Base-by-base conservation (phyloP, 2,113 vertebrate genomes). In the Cryptomyrus ogoouensis region DNA sequence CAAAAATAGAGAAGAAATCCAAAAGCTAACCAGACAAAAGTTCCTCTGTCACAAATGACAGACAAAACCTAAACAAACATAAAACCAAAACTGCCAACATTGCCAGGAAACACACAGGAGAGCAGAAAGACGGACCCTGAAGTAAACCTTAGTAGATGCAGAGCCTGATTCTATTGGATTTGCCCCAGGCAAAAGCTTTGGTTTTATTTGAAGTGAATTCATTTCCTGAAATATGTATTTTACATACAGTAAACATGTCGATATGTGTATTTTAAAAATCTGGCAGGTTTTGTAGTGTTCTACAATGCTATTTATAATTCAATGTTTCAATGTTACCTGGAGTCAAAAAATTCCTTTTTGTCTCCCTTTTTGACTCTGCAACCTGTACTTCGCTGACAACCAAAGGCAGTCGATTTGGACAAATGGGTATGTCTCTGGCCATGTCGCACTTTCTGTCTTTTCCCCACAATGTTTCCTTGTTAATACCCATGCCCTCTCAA, bases 401-500 rank as follows among this genome's bases (percentile, higher is more conserved):
- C 53, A 19, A 17, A 96, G 96, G 95, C 95, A 31, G 95, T 96
- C 0, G 96, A 96, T 94, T 93, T 96, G 94, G 96, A 96, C 93
- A 96, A 96, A 95, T 96, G 96, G 96, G 96, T 96, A 95, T 5
- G 95, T 94, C 15, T 89, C 70, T 87, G 31, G 50, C 80, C 49
- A 70, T 70, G 44, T 6, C 83, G 56, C 9, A 1, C 15, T 83
- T 88, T 49, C 3, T 66, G 19, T 27, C 44, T 49, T 31, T 74
- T 88, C 27, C 10, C 44, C 13, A 3, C 1, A 46, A 31, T 7
- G 17, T 89, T 53, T 56, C 87, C 84, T 58, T n/a, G 31, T 52
- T 31, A 44, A 31, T 50, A 35, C 12, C 90, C 9, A 9, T 49
- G n/a, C 58, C 47, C 31, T 47, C 87, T 56, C 53, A 77, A 39